These are phyloP conservation scores for Pseudochaenichthys georgianus DNA, from an alignment of 2,797 vertebrate species.

Conservation along the genomic window DNA sequence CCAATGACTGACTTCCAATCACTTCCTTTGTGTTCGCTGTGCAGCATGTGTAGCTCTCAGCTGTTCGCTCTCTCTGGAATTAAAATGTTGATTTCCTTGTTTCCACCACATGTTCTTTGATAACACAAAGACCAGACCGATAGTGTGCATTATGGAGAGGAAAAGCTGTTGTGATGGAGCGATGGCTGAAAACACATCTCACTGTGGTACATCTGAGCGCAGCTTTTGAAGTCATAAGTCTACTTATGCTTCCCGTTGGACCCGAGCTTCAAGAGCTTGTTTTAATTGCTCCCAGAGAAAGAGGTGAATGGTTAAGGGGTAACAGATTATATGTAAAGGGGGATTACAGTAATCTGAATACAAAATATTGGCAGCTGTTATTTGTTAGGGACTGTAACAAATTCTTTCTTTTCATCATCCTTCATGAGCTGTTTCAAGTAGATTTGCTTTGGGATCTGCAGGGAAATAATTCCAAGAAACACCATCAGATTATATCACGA, in stretches of 20 bases:
- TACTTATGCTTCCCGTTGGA: conserved; percentile 77
- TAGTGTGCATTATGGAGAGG: conserved; percentile 30
- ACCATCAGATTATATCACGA: conserved; percentile 17
- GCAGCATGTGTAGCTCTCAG: conserved; percentile 35
- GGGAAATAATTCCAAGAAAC: conserved; percentile 2
- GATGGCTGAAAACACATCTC: conserved; percentile 58
- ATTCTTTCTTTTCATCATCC: conserved; percentile 9
- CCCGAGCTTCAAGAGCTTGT: conserved; percentile 66
- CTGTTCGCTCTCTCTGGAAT: conserved; percentile 40
- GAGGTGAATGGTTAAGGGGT: conserved; percentile 69
- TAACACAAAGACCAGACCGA: conserved; percentile 40
- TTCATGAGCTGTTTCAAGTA: conserved; percentile 21
- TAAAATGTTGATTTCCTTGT: conserved; percentile 42
- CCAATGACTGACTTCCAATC: conserved; percentile 18
- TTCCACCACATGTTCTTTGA: conserved; percentile 56
- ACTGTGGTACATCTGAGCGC: conserved; percentile 65
- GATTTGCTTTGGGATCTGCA: conserved; percentile 14
- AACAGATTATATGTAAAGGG: conserved; percentile 63
- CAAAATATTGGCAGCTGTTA: conserved; percentile 63
- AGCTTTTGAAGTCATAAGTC: conserved; percentile 79
- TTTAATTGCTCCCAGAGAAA: conserved; percentile 86
- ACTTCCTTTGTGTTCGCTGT: neutral
- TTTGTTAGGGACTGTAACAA: conserved; percentile 41
- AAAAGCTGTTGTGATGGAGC: conserved; percentile 59
- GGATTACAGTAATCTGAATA: conserved; percentile 71